Evolutionary conservation across 2,797 vertebrate genomes (phyloP).

Genomic region (Smutsia gigantea): DNA sequence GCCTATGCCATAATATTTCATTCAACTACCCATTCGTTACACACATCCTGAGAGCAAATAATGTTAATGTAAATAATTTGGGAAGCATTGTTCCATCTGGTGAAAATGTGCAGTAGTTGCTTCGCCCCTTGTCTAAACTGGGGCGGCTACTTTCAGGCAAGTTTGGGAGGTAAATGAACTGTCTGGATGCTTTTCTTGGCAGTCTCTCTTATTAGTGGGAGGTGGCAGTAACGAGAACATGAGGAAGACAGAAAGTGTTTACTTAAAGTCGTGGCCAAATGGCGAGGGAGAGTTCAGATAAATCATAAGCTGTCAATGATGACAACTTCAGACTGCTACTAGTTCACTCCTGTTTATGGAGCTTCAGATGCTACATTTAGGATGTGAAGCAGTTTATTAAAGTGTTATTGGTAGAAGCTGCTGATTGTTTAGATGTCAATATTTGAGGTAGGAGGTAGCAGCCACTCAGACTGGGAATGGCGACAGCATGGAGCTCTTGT

Average conservation of each 20-base stretch:
- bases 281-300: slow-evolving; percentile 90
- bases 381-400: slow-evolving; percentile 79
- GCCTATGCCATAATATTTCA: slow-evolving; percentile 84
- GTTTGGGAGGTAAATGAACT: slow-evolving; percentile 91
- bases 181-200: slow-evolving; percentile 92
- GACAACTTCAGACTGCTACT: slow-evolving; percentile 92
- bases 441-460: slow-evolving; percentile 78
- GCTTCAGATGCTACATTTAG: slow-evolving; percentile 85
- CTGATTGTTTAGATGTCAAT: slow-evolving; percentile 84
- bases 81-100: slow-evolving; percentile 88
- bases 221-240: slow-evolving; percentile 90
- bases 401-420: slow-evolving; percentile 85
- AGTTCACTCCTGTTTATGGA: slow-evolving; percentile 89
- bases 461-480: slow-evolving; percentile 75
- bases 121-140: slow-evolving; percentile 89
- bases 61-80: slow-evolving; percentile 88
- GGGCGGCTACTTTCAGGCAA: slow-evolving; percentile 88
- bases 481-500: slow-evolving; percentile 79
- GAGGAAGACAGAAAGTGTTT: slow-evolving; percentile 91
- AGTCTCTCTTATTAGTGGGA: slow-evolving; percentile 89
- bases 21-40: slow-evolving; percentile 85
- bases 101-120: slow-evolving; percentile 90
- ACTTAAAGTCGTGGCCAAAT: slow-evolving; percentile 92
- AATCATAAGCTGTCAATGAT: slow-evolving; percentile 91
- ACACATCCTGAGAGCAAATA: slow-evolving; percentile 88